Evolutionary conservation across 2,113 vertebrate species (phyloP), one percentile per base, ranked within the genome.

Genomic region (Perca fluviatilis): DNA sequence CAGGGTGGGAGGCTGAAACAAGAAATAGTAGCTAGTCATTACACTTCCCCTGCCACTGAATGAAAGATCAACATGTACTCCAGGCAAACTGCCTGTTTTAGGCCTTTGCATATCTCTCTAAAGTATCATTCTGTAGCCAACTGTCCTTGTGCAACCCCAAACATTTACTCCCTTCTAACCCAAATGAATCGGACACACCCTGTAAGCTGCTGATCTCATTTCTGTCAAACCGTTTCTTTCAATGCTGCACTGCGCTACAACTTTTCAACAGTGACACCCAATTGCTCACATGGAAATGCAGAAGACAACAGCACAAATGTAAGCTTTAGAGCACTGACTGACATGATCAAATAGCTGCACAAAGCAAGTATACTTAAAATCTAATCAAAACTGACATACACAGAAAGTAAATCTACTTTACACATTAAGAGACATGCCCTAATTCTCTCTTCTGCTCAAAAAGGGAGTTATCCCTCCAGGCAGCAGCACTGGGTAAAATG

Each of bases 1-100:
- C 61, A 84, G n/a, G 33, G 65, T 58, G 13, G 47, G 3, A 65
- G 65, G 43, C 68, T 76, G 50, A 70, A 87, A 84, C 82, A 86
- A 73, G 60, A 76, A 79, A 68, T 23, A 11, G 74, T 21, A 90
- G 50, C 80, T 80, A 66, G 76, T 89, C 73, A 91, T 91, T 92
- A 90, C 23, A 76, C 30, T 60, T 84, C 80, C 68, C 56, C 53
- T 60, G 60, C 77, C 14, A 70, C 64, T 72, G 79, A 50, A 74
- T 25, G 30, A 66, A 81, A 82, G 74, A 91, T 79, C 74, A 83
- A 53, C 70, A 85, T 68, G 58, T 51, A 33, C 66, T 81, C 62
- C 61, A 80, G 77, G 77, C 86, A 77, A 71, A 87, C 69, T 73
- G 69, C 74, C 69, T n/a, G 33, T 62, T 88, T 69, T 14, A 49